phyloP scores from a whole-genome alignment of 1,140 invertebrate genomes.

The Trichonephila clavipes region DNA sequence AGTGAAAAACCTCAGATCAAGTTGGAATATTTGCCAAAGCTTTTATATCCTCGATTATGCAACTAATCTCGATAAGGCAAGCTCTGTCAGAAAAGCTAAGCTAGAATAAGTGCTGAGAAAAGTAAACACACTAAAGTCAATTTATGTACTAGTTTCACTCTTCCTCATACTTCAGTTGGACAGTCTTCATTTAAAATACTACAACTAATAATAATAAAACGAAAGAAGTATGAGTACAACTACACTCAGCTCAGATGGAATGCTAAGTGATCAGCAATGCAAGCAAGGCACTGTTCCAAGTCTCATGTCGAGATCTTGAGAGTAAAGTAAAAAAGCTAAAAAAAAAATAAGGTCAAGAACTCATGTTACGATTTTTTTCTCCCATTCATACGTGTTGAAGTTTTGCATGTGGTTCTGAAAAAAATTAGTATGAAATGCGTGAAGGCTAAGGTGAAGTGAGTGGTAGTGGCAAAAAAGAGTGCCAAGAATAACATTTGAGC shows the following conservation, averaged over 20 bases:
- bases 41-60: neutral
- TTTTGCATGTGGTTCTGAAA: neutral
- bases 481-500: neutral
- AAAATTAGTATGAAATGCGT: neutral
- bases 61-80: neutral
- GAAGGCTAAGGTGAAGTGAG: neutral
- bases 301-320: neutral
- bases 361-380: neutral
- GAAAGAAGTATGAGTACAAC: neutral
- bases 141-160: neutral
- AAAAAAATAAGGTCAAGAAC: conserved; percentile 11
- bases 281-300: neutral
- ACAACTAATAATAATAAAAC: neutral
- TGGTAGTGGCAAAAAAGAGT: neutral
- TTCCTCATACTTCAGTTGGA: neutral
- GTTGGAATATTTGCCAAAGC: no score
- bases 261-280: neutral
- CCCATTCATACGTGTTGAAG: neutral
- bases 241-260: neutral
- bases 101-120: neutral
- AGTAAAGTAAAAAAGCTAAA: neutral
- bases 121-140: neutral
- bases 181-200: neutral
- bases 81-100: neutral
- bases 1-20: no score